phyloP scores from a whole-genome alignment of 2,888 invertebrate genomes.

The Agonopterix alstromeriana region DNA sequence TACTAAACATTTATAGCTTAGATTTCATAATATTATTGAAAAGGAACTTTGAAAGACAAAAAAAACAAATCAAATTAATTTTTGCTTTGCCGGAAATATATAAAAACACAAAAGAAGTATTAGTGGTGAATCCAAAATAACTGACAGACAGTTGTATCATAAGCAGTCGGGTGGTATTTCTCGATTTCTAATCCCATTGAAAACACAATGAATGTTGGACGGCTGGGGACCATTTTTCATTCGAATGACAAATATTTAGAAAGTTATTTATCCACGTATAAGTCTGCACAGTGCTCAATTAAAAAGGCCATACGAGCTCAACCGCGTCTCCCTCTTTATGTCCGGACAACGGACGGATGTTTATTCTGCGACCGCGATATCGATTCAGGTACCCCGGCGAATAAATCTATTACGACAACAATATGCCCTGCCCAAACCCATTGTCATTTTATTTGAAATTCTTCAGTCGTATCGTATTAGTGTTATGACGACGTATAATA shows the following conservation, averaged over 20 bases:
- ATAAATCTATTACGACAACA: conserved; percentile 65
- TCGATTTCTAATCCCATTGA: conserved; percentile 71
- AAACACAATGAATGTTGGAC: conserved; percentile 50
- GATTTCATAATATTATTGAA: too few species aligned
- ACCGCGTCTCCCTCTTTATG: conserved; percentile 47
- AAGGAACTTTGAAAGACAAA: too few species aligned
- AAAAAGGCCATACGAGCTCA: conserved; percentile 46
- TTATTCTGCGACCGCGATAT: conserved; percentile 62
- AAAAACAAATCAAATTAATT: too few species aligned
- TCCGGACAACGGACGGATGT: conserved; percentile 56
- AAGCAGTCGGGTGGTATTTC: conserved; percentile 57
- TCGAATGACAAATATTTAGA: conserved; percentile 73
- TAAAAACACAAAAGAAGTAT: conserved; percentile 36
- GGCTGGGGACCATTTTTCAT: conserved; percentile 66
- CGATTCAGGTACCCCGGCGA: conserved; percentile 63
- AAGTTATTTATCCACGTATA: conserved; percentile 68
- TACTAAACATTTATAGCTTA: too few species aligned
- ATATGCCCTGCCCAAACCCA: conserved; percentile 36
- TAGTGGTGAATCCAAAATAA: conserved; percentile 43
- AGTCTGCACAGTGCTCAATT: conserved; percentile 55
- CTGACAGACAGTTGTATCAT: conserved; percentile 44
- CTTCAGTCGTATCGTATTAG: conserved; percentile 46
- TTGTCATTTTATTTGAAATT: conserved; percentile 46
- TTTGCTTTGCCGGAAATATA: too few species aligned
- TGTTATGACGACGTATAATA: conserved; percentile 23